phyloP scores from a whole-genome alignment of 2,797 vertebrate genomes.

The Phoxinus dragarum region DNA sequence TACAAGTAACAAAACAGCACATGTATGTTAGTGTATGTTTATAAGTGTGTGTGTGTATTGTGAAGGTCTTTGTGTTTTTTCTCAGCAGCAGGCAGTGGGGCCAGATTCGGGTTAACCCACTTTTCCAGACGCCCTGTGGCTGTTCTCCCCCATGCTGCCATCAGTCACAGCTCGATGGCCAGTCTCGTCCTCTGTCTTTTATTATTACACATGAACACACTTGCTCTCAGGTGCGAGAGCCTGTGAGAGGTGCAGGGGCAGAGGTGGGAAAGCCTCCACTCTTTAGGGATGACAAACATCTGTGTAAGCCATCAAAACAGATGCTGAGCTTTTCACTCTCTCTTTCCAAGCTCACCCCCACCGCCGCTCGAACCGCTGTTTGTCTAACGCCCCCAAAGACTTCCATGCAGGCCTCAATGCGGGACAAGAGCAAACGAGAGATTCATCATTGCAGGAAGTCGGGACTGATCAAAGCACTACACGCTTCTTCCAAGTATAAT shows the following conservation, averaged over 20 bases:
- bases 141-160: constrained; percentile 25
- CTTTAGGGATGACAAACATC: constrained; percentile 59
- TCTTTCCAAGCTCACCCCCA: constrained; percentile 48
- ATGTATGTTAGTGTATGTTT: neutral
- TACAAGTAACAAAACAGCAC: neutral
- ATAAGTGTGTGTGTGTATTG: neutral
- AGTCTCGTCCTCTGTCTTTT: constrained; percentile 21
- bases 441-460: constrained; percentile 50
- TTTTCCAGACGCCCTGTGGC: constrained; percentile 34
- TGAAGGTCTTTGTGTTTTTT: constrained; percentile 13
- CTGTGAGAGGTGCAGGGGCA: constrained; percentile 10
- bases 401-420: constrained; percentile 36
- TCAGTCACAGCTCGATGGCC: constrained; percentile 34
- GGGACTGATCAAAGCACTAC: constrained; percentile 53
- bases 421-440: constrained; percentile 51
- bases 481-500: constrained; percentile 15
- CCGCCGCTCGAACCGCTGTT: constrained; percentile 41
- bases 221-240: constrained; percentile 31
- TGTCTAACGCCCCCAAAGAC: constrained; percentile 58
- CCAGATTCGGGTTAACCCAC: constrained; percentile 40
- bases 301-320: constrained; percentile 60
- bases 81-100: constrained; percentile 8
- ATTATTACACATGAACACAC: neutral
- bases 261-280: constrained; percentile 32
- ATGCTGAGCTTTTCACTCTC: constrained; percentile 25